Evolutionary conservation across 1,140 invertebrate species (phyloP), one percentile per base, ranked within the genome.

Genomic region (Drosophila willistoni): DNA sequence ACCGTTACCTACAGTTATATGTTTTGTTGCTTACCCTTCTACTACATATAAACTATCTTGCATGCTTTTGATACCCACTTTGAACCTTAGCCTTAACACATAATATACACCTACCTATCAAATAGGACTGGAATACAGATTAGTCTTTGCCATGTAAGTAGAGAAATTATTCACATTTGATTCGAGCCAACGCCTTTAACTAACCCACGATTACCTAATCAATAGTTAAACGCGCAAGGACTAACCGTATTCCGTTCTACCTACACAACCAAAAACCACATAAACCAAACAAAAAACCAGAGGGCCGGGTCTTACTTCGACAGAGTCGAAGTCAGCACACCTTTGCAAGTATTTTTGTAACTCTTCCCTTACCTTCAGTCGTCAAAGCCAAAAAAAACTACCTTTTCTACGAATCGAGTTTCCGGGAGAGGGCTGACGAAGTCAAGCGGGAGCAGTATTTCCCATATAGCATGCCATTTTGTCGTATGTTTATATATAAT

Each of bases 121-220:
- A 44, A 44, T 76, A 71, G 77, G 71, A 85, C 75, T 76, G 73
- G 84, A 89, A 91, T 91, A 91, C 90, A 90, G 90, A 81, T 91
- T 90, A 91, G 87, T 91, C 90, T 90, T 90, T 91, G 90, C 86
- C 87, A 91, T 81, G 90, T 91, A 90, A 91, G 90, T 91, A 91
- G 71, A 64, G 77, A 69, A 73, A 71, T 68, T 74, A 83, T 77
- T 70, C 75, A 64, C 74, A 13, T 56, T 75, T 54, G 54, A 22
- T 42, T 41, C 59, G 47, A 56, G 7, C 6, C 62, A 64, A 68
- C 41, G 60, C 71, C 17, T 85, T 68, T 74, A 85, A 72, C 76
- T 77, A 89, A 87, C 81, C 84, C 77, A 75, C 64, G 67, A 72
- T 81, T 91, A 72, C 84, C 90, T 90, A 90, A 79, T 81, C 69